Percentiles rank a stretch among this genome's conserved stretches.
Evolutionary conservation across 2,888 invertebrate species (phyloP).

Genomic region (Parasteatoda lunata): DNA sequence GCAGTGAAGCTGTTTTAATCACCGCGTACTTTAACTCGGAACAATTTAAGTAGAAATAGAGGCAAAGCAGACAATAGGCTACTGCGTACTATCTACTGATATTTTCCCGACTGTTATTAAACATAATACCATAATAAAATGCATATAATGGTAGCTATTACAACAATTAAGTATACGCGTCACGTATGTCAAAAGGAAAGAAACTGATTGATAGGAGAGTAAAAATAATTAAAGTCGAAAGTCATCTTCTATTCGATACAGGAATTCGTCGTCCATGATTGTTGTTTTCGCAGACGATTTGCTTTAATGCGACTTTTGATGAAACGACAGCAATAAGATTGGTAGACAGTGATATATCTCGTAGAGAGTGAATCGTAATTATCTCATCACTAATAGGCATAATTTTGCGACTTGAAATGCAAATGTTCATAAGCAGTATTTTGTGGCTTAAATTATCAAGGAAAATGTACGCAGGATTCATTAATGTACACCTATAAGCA

Average conservation of each 20-base stretch:
- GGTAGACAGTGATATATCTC: background rate
- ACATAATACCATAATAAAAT: constrained; percentile 34
- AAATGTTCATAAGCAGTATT: too few species aligned
- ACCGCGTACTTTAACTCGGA: too few species aligned
- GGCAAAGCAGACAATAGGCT: too few species aligned
- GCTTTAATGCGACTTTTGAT: background rate
- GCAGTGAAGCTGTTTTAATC: too few species aligned
- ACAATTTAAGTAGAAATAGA: too few species aligned
- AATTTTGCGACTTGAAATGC: too few species aligned
- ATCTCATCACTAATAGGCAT: background rate
- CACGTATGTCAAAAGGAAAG: constrained; percentile 40
- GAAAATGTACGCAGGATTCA: too few species aligned
- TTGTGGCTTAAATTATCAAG: too few species aligned
- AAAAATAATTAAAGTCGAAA: background rate
- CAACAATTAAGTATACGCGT: constrained; percentile 16
- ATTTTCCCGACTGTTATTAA: constrained; percentile 36
- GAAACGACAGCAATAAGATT: background rate
- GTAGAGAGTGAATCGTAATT: background rate
- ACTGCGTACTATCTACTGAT: background rate
- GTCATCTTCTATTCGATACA: background rate
- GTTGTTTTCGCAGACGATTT: background rate
- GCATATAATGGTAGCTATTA: constrained; percentile 29
- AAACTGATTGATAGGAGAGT: constrained; percentile 49
- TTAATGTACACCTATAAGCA: too few species aligned
- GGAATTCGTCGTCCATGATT: constrained; percentile 1